Conservation (phyloP, 2,888 invertebrate species). For the Drosophila subquinaria region DNA sequence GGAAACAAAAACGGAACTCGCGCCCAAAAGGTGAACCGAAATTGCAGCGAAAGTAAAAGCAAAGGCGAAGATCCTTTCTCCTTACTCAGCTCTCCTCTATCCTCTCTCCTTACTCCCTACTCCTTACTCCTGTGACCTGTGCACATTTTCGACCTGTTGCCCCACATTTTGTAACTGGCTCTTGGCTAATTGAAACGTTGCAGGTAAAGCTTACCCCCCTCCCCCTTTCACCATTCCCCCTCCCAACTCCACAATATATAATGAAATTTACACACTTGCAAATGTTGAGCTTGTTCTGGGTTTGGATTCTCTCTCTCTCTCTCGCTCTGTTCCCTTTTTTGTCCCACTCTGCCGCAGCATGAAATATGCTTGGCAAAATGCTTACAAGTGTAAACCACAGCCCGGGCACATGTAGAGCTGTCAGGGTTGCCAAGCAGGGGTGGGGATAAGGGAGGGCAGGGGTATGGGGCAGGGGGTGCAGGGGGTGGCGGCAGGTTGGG, state of each 20-base stretch:
- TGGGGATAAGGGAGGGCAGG: not conserved
- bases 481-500: not conserved
- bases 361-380: slow-evolving; percentile 76
- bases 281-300: slow-evolving; percentile 55
- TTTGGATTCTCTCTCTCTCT: not conserved
- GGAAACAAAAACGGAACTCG: slow-evolving; percentile 13
- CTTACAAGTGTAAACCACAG: slow-evolving; percentile 81
- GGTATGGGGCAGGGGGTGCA: not conserved
- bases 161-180: slow-evolving; percentile 51
- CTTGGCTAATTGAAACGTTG: slow-evolving; percentile 69
- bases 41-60: slow-evolving; percentile 65
- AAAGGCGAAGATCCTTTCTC: slow-evolving; percentile 11
- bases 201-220: slow-evolving; percentile 42
- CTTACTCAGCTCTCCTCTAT: not conserved
- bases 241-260: slow-evolving; percentile 41
- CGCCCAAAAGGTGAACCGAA: slow-evolving; percentile 26
- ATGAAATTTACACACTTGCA: slow-evolving; percentile 78
- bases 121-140: slow-evolving; percentile 1
- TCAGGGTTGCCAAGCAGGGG: slow-evolving; percentile 32
- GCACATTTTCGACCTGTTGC: slow-evolving; percentile 70
- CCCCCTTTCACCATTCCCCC: not conserved
- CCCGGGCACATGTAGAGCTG: slow-evolving; percentile 70
- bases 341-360: slow-evolving; percentile 26
- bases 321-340: not conserved
- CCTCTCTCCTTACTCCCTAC: not conserved